Percentiles rank a stretch among this genome's conserved stretches.
phyloP scores from a whole-genome alignment of 2,113 vertebrate species.

The Halcyon senegalensis region DNA sequence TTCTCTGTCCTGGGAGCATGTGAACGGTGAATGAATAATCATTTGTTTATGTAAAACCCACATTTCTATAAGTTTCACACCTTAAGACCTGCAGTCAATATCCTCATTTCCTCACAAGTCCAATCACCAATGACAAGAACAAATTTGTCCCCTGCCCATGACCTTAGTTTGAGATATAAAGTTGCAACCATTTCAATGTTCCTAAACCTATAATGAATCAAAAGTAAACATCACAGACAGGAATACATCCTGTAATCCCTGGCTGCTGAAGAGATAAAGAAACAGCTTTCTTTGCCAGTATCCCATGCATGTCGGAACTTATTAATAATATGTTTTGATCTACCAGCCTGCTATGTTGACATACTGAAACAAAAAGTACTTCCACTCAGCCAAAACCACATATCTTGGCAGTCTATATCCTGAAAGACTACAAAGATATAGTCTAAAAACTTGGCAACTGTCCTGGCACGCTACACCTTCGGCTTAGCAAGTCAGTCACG shows the following conservation, averaged over 20 bases:
- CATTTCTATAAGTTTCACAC: neutral
- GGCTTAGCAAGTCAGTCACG: constrained; percentile 69
- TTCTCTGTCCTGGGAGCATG: neutral
- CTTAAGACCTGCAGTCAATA: neutral
- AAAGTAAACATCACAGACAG: constrained; percentile 14
- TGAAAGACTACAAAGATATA: constrained; percentile 64
- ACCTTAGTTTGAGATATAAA: neutral
- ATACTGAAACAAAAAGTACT: constrained; percentile 57
- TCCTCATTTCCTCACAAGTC: neutral
- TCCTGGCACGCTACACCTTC: constrained; percentile 63
- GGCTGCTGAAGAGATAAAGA: constrained; percentile 16
- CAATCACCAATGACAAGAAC: neutral
- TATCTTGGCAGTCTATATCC: constrained; percentile 55
- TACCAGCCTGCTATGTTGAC: constrained; percentile 37
- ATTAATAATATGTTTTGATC: constrained; percentile 6
- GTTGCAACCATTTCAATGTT: neutral
- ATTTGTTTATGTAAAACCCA: neutral
- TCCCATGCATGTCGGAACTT: constrained; percentile 45
- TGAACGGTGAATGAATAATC: neutral
- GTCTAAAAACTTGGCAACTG: constrained; percentile 61
- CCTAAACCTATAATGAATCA: neutral
- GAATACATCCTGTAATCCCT: constrained; percentile 10
- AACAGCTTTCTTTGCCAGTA: constrained; percentile 30
- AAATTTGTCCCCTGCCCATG: neutral
- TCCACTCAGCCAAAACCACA: constrained; percentile 67